Percentiles rank a stretch among this genome's conserved stretches.
Evolutionary conservation across 2,797 vertebrate genomes (phyloP).

Genomic region (Scolopax bukidnonensis): DNA sequence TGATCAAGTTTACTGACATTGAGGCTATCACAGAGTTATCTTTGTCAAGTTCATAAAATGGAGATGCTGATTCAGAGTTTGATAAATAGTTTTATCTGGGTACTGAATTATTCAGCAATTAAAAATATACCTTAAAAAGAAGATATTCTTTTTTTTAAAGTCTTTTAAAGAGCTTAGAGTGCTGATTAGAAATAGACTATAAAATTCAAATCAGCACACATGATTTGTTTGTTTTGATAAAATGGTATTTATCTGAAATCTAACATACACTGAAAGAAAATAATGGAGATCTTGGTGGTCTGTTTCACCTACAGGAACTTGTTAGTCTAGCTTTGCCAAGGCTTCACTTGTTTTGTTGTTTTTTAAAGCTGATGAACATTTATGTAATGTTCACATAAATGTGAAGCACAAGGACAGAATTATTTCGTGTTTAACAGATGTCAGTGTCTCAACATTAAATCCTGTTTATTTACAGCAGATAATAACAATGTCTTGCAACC

Average conservation of each 20-base stretch:
- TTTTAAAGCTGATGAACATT: constrained; percentile 1
- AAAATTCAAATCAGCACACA: neutral
- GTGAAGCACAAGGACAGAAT: neutral
- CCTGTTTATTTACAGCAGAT: constrained; percentile 2
- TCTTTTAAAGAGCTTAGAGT: neutral
- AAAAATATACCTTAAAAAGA: neutral
- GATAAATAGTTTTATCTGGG: neutral
- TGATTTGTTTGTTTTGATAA: neutral
- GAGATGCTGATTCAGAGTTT: constrained; percentile 26
- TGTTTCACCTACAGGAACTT: neutral
- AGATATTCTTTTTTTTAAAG: neutral
- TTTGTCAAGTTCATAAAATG: constrained; percentile 8
- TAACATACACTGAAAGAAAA: neutral
- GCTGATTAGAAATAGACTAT: neutral
- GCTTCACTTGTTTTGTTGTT: neutral
- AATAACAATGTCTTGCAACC: neutral
- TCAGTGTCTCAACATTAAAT: constrained; percentile 6
- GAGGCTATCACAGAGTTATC: neutral
- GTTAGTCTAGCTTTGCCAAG: neutral
- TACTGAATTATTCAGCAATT: constrained; percentile 16
- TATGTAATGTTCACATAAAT: neutral
- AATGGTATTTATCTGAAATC: neutral
- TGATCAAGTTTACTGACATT: constrained; percentile 50
- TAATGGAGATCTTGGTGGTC: neutral
- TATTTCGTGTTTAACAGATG: neutral